Evolutionary conservation across 2,888 invertebrate species (phyloP), one percentile per base, ranked within the genome.

Genomic region (Stegana nigrithorax): DNA sequence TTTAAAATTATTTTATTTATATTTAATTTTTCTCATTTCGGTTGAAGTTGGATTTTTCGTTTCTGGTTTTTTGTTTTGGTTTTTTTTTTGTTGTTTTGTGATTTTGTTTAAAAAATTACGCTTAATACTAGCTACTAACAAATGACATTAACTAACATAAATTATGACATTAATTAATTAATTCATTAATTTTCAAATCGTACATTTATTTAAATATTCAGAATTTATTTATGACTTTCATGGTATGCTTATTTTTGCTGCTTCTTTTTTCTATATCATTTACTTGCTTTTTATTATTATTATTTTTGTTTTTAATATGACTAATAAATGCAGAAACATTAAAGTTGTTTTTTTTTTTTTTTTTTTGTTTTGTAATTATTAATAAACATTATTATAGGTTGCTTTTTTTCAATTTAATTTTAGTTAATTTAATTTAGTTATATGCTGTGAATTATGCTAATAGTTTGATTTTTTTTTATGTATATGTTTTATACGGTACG

Each of bases 241-340:
- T 32, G 10, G 2, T 69, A 68, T 65, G 45, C 42, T 61, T 57
- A 53, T 60, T 64, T 55, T 61, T 55, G 21, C 5, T 50, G 14
- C 42, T 63, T 65, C 61, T 63, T 32, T 64, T 47, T 62, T 42
- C 42, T 39, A 27, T 62, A 58, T 63, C 39, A 56, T 62, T 42
- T 8, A n/a, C 44, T 23, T 23, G 50, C 14, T 47, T 44, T n/a
- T 53, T 44, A 29, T 57, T 27, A 56, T 25, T 59, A 60, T 58
- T 47, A 53, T 51, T 39, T 42, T 65, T 60, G 7, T 62, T 65
- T 27, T 59, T 69, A 42, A 59, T 73, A 78, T 73, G 78, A 66
- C 73, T 78, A 78, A 72, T 77, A 82, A 78, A 75, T 75, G 81
- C 82, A 82, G 80, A 78, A 79, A 78, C 77, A 73, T 82, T 65